Base-by-base conservation (phyloP, 2,888 invertebrate genomes). In the Acrobasis repandana region DNA sequence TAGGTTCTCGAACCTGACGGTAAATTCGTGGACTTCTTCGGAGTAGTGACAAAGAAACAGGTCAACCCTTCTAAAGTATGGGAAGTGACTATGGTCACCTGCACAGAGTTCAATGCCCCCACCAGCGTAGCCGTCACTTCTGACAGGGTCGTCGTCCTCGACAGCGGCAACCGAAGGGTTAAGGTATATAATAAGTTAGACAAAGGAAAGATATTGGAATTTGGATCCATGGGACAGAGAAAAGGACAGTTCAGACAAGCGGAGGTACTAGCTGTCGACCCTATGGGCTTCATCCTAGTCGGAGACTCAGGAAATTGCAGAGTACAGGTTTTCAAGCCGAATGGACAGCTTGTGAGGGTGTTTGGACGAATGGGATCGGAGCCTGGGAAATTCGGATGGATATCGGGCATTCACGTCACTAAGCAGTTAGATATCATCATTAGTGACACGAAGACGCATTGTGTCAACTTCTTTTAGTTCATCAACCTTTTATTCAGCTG, bases 251-350 rank as follows among this genome's bases (percentile, higher is more conserved):
- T 96, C 76, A 93, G 95, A 74, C 94, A 95, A 61, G 96, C 96
- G 0, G 95, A 96, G 79, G 95, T 95, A 0, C 87, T 97, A 5
- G 92, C 95, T 0, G 94, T 96, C 0, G 96, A 96, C 76, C 93
- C 93, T 0, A 88, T 94, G 79, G 96, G 96, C 0, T 95, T 95
- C 77, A 95, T 97, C 47, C 85, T 96, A 0, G 96, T 97, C 0
- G 96, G 96, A 0, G 96, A 97, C 77, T 95, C 95, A 0, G 96
- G 96, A 0, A 96, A 96, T 76, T 94, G 94, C 47, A 89, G 96
- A 6, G 92, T 96, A 0, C 96, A 96, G 80, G 93, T 97, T 9
- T 96, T 96, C 77, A 93, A 95, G 63, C 94, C 94, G 0, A 94
- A 95, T 62, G 96, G 96, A 5, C 93, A 94, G 61, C 92, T 95